Base-by-base conservation (phyloP, 2,113 vertebrate species). In the Saccopteryx leptura region DNA sequence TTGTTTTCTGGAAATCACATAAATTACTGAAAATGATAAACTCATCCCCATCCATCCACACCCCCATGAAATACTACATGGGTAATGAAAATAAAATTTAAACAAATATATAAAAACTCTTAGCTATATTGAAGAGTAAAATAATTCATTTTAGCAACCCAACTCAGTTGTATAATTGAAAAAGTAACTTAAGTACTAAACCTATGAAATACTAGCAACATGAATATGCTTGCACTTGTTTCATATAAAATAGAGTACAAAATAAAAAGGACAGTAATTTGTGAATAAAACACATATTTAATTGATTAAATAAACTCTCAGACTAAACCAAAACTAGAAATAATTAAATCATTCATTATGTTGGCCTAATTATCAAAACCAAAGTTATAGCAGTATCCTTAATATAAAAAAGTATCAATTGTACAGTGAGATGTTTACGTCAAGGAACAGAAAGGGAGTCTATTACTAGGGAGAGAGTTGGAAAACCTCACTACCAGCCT, bases 401-500 rank as follows among this genome's bases (percentile, higher is more conserved):
- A 78, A 91, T 26, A 94, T 92, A 50, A 88, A 93, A 92, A 91
- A 84, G 5, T 61, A 80, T 26, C 15, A 88, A 60, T 6, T 95
- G 14, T 31, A 88, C 39, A 85, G 83, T 61, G 93, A 96, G 48
- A 95, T 76, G 71, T 39, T 80, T 66, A 95, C 66, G 54, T 89
- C 61, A 91, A 93, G 72, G 31, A 92, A 79, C 4, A 76, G 69
- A 94, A 93, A 94, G 23, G 69, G n/a, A 69, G 14, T 54, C 69
- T 93, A 61, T 33, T 46, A 88, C 60, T 66, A 75, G 60, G 71
- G n/a, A 69, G 17, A 46, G 60, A 88, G 48, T 84, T 84, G 85
- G 72, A 95, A 96, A 95, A 81, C n/a, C n/a, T 80, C 80, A 91
- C 74, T 52, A 93, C 92, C 81, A 97, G 76, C 21, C 60, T 90